A percentile compares a stretch with the other conserved stretches of the same genome.
Conservation (phyloP, 1,140 invertebrate species). For the Antheraea mylitta region DNA sequence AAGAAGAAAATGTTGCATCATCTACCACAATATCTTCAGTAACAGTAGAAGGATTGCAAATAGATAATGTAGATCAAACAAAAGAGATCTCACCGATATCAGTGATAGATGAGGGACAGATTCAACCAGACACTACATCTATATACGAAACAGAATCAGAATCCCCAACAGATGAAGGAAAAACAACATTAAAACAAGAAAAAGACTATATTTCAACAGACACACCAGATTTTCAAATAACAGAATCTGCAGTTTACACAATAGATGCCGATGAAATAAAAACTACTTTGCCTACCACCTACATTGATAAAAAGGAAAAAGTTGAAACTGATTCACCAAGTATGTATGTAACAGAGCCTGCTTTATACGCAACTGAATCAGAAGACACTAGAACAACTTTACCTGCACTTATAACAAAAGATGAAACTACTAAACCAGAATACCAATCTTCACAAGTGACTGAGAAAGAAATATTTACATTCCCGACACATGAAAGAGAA, state of each 20-base stretch:
- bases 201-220: constrained; percentile 6
- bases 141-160: constrained; percentile 6
- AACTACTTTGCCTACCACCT: background rate
- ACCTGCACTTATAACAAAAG: background rate
- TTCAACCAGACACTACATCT: background rate
- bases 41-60: background rate
- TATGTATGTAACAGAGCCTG: background rate
- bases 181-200: constrained; percentile 16
- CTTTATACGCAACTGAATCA: background rate
- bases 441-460: background rate
- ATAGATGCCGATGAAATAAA: background rate
- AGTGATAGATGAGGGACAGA: background rate
- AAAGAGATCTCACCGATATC: background rate
- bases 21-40: background rate
- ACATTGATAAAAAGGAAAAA: background rate
- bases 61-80: background rate
- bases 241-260: background rate
- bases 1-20: background rate
- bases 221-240: background rate
- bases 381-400: background rate
- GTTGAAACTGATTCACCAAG: background rate
- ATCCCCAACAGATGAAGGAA: constrained; percentile 11
- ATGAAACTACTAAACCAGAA: background rate
- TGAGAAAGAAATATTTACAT: too few relatives aligned
- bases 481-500: background rate